Evolutionary conservation across 2,888 invertebrate species (phyloP).

Genomic region (Leptothorax acervorum): DNA sequence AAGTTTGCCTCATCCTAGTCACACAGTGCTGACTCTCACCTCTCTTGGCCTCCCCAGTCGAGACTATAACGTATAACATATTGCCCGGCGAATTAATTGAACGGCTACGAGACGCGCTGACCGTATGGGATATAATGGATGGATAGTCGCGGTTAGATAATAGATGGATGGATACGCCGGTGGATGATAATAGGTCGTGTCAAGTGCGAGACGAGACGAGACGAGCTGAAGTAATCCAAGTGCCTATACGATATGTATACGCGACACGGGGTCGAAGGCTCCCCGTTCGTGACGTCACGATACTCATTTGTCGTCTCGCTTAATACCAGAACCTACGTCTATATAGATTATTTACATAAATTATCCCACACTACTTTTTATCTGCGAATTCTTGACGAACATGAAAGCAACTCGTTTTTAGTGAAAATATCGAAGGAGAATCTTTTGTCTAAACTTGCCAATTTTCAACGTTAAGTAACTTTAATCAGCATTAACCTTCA

Average conservation of each 20-base stretch:
- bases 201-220: constrained; percentile 62
- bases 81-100: constrained; percentile 77
- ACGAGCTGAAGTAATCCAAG: constrained; percentile 63
- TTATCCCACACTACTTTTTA: not conserved
- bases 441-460: not conserved
- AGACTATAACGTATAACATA: constrained; percentile 64
- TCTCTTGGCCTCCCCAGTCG: constrained; percentile 24
- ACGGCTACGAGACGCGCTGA: constrained; percentile 64
- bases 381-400: not conserved
- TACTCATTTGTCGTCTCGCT: constrained; percentile 36
- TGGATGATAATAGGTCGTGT: constrained; percentile 68
- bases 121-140: constrained; percentile 71
- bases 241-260: constrained; percentile 36
- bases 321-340: not conserved
- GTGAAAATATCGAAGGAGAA: not conserved
- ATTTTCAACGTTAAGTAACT: constrained; percentile 7
- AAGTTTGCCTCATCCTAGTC: not conserved
- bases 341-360: not conserved
- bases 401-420: not conserved
- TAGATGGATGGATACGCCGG: constrained; percentile 69
- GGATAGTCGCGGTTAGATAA: constrained; percentile 69
- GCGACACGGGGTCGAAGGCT: constrained; percentile 50
- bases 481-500: not conserved
- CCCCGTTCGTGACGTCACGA: constrained; percentile 43
- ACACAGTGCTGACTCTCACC: not conserved